Evolutionary conservation across 1,140 invertebrate genomes (phyloP).

Genomic region (Pachyrhynchus sulphureomaculatus): DNA sequence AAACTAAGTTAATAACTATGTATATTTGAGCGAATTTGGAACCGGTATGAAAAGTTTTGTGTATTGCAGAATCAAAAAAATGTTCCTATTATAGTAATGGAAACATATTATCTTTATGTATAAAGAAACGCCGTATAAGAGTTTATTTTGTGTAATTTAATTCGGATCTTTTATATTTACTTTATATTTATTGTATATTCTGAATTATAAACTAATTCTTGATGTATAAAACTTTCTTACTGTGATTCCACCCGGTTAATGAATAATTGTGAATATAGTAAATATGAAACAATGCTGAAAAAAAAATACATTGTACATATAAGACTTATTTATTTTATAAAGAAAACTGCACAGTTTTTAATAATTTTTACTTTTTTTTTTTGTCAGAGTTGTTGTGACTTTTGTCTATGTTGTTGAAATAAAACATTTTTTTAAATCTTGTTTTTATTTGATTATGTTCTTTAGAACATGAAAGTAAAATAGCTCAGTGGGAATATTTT

Average conservation of each 20-base stretch:
- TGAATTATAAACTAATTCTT: no score
- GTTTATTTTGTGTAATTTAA: no score
- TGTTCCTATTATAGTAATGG: no score
- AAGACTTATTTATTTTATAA: slow-evolving; percentile 9
- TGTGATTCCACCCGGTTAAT: background rate
- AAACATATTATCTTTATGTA: no score
- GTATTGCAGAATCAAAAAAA: background rate
- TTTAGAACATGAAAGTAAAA: background rate
- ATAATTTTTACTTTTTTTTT: no score
- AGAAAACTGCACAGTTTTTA: slow-evolving; percentile 7
- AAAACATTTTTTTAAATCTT: slow-evolving; percentile 14
- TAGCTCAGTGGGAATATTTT: no score
- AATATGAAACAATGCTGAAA: background rate
- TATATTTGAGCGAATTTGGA: background rate
- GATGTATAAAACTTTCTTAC: background rate
- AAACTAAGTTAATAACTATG: background rate
- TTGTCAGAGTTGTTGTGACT: slow-evolving; percentile 18
- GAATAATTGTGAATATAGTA: background rate
- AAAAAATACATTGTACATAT: slow-evolving; percentile 1
- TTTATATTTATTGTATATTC: no score
- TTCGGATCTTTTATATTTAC: no score
- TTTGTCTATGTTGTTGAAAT: slow-evolving; percentile 17
- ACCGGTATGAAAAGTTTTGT: background rate
- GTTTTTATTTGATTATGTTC: slow-evolving; percentile 17
- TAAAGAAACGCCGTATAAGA: no score